Conservation (phyloP, 2,113 vertebrate genomes). For the Eudyptes chrysolophus region DNA sequence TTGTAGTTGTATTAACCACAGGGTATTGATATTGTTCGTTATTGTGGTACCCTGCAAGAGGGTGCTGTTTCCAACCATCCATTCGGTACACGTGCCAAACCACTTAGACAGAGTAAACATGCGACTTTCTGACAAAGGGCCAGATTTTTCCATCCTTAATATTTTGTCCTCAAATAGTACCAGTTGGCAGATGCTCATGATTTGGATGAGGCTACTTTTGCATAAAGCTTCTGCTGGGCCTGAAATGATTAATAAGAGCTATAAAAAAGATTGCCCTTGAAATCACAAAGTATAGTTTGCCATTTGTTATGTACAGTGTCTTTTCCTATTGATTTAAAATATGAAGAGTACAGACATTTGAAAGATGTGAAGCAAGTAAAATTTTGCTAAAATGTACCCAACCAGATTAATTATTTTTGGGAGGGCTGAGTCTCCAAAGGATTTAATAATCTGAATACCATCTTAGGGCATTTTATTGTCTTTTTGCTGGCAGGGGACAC, state of each 20-base stretch:
- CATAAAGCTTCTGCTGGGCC: not conserved
- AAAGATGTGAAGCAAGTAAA: not conserved
- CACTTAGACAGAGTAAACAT: not conserved
- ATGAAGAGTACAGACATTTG: not conserved
- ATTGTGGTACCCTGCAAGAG: not conserved
- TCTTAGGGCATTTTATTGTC: not conserved
- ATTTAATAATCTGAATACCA: not conserved
- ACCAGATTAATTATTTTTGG: not conserved
- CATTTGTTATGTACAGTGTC: not conserved
- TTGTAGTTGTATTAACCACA: not conserved
- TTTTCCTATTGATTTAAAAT: not conserved
- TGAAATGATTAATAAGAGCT: not conserved
- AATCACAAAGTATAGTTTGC: not conserved
- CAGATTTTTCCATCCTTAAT: not conserved
- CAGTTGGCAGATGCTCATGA: not conserved
- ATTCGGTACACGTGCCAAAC: fast-evolving
- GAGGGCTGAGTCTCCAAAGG: not conserved
- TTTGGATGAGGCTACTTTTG: not conserved
- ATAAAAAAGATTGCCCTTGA: not conserved
- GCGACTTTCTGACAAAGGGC: not conserved
- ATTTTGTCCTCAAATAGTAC: not conserved
- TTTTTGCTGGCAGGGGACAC: not conserved
- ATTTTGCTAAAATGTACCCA: not conserved
- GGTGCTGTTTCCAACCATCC: fast-evolving
- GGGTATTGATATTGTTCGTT: not conserved